Conservation (phyloP, 2,888 invertebrate genomes). For the Clostera curtula region DNA sequence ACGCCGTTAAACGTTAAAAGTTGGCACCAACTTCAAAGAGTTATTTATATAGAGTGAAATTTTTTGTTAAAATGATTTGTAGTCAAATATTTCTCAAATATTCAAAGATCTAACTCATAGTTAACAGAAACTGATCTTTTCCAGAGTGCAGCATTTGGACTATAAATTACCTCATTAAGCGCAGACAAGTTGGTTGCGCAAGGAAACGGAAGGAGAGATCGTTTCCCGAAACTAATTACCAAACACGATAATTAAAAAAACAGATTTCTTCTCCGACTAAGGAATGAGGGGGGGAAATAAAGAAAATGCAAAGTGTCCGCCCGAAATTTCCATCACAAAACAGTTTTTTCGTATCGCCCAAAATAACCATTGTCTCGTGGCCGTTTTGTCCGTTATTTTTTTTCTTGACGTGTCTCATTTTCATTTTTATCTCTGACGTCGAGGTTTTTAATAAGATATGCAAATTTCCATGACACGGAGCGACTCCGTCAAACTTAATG, state of each 20-base stretch:
- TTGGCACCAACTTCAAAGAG: no score
- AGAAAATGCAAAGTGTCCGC: constrained; percentile 71
- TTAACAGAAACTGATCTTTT: constrained; percentile 2
- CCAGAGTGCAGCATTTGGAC: constrained; percentile 29
- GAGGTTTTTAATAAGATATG: constrained; percentile 72
- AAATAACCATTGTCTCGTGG: constrained; percentile 69
- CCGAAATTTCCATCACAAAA: constrained; percentile 71
- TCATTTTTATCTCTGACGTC: constrained; percentile 66
- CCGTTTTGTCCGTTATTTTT: constrained; percentile 58
- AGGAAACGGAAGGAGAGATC: constrained; percentile 59
- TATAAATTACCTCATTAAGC: constrained; percentile 67
- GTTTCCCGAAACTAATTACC: constrained; percentile 72
- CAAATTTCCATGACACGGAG: constrained; percentile 51
- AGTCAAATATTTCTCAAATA: no score
- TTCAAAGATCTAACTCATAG: no score
- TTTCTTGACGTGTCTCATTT: constrained; percentile 67
- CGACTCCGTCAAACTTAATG: constrained; percentile 38
- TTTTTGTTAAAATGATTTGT: no score
- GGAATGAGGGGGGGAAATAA: constrained; percentile 56
- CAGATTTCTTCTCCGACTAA: constrained; percentile 56
- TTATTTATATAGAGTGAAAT: no score
- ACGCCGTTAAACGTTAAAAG: no score
- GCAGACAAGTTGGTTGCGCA: constrained; percentile 59
- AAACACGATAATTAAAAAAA: constrained; percentile 75
- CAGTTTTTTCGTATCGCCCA: constrained; percentile 65